These are phyloP conservation scores for Hippocampus zosterae DNA, from an alignment of 2,113 vertebrate genomes.

Conservation along the genomic window DNA sequence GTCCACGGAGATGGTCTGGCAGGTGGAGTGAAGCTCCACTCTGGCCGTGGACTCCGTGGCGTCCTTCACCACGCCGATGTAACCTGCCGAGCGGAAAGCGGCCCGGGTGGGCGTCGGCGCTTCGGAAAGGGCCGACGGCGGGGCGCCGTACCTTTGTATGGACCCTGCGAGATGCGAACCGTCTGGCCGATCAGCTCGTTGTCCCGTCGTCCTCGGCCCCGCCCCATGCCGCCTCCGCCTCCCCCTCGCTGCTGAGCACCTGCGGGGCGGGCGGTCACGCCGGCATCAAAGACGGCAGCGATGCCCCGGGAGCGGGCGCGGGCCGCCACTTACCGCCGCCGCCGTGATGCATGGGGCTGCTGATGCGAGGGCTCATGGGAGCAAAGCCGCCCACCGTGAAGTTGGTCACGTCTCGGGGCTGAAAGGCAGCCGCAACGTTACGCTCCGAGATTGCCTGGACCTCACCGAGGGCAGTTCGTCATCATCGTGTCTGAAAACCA, in stretches of 20 bases:
- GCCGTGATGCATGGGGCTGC: constrained; percentile 89
- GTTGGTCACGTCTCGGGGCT: constrained; percentile 93
- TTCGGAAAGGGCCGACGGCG: too few species aligned
- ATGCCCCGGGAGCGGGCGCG: too few species aligned
- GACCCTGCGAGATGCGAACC: constrained; percentile 90
- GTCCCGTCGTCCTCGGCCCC: constrained; percentile 85
- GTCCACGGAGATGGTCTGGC: constrained; percentile 96
- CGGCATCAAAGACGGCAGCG: background rate
- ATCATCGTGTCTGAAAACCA: too few species aligned
- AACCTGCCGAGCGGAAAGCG: constrained; percentile 67
- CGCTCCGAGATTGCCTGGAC: too few species aligned
- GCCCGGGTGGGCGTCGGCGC: too few species aligned
- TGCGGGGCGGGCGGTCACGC: constrained; percentile 15
- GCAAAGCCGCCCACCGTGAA: constrained; percentile 85
- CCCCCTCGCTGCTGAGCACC: constrained; percentile 71
- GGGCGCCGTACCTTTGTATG: constrained; percentile 83
- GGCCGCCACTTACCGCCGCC: constrained; percentile 71
- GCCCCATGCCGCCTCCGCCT: constrained; percentile 76
- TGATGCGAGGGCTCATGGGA: constrained; percentile 93
- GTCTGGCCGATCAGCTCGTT: constrained; percentile 95
- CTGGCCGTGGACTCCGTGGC: constrained; percentile 90
- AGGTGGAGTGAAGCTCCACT: constrained; percentile 91
- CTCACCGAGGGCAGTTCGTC: too few species aligned
- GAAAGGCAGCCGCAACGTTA: background rate
- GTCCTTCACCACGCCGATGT: constrained; percentile 93